phyloP scores from a whole-genome alignment of 1,140 invertebrate species.

The Drosophila kanapiae region DNA sequence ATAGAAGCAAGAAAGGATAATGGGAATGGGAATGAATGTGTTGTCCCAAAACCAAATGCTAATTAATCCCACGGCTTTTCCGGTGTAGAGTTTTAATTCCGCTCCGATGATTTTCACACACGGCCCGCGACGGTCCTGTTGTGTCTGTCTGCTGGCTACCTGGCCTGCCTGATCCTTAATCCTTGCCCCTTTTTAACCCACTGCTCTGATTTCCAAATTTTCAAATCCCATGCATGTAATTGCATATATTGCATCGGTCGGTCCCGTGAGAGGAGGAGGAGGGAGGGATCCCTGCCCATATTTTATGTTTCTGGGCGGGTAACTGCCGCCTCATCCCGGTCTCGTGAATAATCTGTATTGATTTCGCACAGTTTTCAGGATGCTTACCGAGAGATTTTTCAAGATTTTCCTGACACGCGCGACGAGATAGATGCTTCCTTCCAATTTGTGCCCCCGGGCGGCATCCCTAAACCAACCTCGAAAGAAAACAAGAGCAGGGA shows the following conservation, averaged over 20 bases:
- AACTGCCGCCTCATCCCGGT: slow-evolving; percentile 51
- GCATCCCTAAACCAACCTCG: slow-evolving; percentile 10
- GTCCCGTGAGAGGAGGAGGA: background rate
- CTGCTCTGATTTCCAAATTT: slow-evolving; percentile 51
- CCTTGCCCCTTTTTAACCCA: slow-evolving; percentile 32
- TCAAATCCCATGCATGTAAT: slow-evolving; percentile 78
- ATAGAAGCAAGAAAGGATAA: slow-evolving; percentile 23
- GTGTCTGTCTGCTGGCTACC: slow-evolving; percentile 11
- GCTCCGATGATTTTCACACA: slow-evolving; percentile 74
- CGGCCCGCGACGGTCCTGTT: slow-evolving; percentile 1
- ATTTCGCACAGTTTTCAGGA: slow-evolving; percentile 48
- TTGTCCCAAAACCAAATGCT: slow-evolving; percentile 71
- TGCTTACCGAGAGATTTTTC: slow-evolving; percentile 38
- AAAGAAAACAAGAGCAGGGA: slow-evolving; percentile 29
- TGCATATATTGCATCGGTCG: slow-evolving; percentile 59
- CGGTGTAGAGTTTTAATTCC: slow-evolving; percentile 56
- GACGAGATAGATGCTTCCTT: slow-evolving; percentile 5
- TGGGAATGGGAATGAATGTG: background rate
- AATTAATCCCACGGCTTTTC: slow-evolving; percentile 71
- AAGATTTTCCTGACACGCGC: slow-evolving; percentile 63
- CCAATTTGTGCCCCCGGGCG: slow-evolving; percentile 8
- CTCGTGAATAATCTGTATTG: slow-evolving; percentile 61
- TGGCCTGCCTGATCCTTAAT: slow-evolving; percentile 17
- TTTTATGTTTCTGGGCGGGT: slow-evolving; percentile 22
- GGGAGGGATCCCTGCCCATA: slow-evolving; percentile 6